These are phyloP conservation scores for Cotesia congregata DNA, from an alignment of 2,888 invertebrate species.

Conservation along the genomic window DNA sequence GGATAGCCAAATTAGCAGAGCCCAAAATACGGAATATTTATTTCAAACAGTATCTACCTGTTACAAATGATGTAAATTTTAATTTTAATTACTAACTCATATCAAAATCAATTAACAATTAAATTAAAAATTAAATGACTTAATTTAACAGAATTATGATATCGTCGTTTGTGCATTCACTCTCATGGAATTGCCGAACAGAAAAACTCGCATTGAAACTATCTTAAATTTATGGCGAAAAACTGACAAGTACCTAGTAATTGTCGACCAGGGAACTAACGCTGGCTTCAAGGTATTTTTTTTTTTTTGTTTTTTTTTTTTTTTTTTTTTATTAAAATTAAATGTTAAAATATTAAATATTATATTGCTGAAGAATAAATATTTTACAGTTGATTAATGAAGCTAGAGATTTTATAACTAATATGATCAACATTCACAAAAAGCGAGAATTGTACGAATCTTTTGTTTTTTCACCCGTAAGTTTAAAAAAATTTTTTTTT, in stretches of 20 bases:
- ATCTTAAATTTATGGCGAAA: constrained; percentile 88
- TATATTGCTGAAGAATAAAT: background rate
- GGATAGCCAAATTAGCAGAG: constrained; percentile 77
- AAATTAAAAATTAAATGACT: constrained; percentile 25
- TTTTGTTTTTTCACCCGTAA: constrained; percentile 84
- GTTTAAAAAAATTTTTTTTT: constrained; percentile 54
- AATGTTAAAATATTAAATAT: background rate
- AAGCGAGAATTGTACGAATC: constrained; percentile 69
- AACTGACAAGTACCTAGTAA: constrained; percentile 84
- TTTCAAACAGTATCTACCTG: constrained; percentile 86
- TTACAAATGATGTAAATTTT: constrained; percentile 71
- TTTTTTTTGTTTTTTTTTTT: constrained; percentile 37
- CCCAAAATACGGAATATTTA: constrained; percentile 74
- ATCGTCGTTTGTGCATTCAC: constrained; percentile 86
- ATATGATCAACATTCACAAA: constrained; percentile 63
- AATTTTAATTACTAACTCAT: constrained; percentile 29
- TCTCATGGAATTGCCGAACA: constrained; percentile 83
- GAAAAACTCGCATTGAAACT: constrained; percentile 77
- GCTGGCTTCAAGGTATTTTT: constrained; percentile 80
- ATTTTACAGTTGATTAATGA: constrained; percentile 78
- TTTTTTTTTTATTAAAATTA: constrained; percentile 19
- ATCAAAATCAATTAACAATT: constrained; percentile 57
- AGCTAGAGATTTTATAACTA: constrained; percentile 85
- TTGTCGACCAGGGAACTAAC: constrained; percentile 87
- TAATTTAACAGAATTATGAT: constrained; percentile 77